These are phyloP conservation scores for Notodonta ziczac DNA, from an alignment of 2,888 invertebrate genomes.

Conservation along the genomic window DNA sequence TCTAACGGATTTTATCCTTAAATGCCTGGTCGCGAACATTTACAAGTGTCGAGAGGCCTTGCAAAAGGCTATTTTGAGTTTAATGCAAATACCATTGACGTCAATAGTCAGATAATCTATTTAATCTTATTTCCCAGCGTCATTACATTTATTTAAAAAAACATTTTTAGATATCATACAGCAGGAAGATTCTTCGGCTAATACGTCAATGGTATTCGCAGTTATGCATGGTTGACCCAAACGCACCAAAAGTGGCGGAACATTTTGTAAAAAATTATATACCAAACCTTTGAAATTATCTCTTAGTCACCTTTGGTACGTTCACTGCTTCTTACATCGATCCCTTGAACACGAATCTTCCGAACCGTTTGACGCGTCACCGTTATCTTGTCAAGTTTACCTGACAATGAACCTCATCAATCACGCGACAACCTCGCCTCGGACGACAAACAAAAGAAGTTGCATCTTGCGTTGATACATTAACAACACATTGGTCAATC, in stretches of 20 bases:
- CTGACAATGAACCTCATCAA: constrained; percentile 80
- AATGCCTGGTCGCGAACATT: too few species aligned
- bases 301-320: constrained; percentile 39
- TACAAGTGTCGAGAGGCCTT: background rate
- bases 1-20: background rate
- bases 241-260: constrained; percentile 27
- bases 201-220: constrained; percentile 25
- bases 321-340: constrained; percentile 29
- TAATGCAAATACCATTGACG: constrained; percentile 4
- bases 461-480: constrained; percentile 38
- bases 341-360: constrained; percentile 57
- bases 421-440: constrained; percentile 70
- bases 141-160: background rate
- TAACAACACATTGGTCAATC: constrained; percentile 32
- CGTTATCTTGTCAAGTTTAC: constrained; percentile 58
- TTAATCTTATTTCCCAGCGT: background rate
- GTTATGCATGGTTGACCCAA: constrained; percentile 13
- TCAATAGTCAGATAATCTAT: background rate
- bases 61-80: background rate
- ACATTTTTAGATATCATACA: background rate
- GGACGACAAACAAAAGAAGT: constrained; percentile 68
- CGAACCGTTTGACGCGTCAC: constrained; percentile 63
- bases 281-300: constrained; percentile 23
- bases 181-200: background rate
- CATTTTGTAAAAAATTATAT: constrained; percentile 1